Evolutionary conservation across 1,140 invertebrate species (phyloP).

Genomic region (Lutraria rhynchaena): DNA sequence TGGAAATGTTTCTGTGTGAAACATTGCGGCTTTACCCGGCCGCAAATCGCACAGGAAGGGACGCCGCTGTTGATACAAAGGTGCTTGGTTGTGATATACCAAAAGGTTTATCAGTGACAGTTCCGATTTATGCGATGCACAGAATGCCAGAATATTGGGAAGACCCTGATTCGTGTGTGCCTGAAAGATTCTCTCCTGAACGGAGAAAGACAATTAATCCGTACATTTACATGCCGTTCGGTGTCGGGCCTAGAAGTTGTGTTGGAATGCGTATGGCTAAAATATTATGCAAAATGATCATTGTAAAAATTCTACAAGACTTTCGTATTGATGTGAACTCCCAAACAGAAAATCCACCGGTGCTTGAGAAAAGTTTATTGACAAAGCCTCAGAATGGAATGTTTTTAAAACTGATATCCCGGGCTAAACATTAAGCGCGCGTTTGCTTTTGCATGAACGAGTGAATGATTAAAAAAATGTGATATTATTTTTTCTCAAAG

Average conservation of each 20-base stretch:
- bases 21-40: constrained; percentile 45
- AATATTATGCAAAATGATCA: constrained; percentile 74
- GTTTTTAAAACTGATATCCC: background rate
- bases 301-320: constrained; percentile 71
- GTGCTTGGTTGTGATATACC: constrained; percentile 26
- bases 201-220: constrained; percentile 67
- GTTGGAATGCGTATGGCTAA: constrained; percentile 80
- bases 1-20: constrained; percentile 40
- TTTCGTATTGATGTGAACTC: constrained; percentile 51
- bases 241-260: constrained; percentile 80
- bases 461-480: too few species aligned
- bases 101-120: constrained; percentile 33
- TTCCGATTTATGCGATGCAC: constrained; percentile 45
- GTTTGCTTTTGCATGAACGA: too few species aligned
- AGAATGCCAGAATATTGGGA: constrained; percentile 37
- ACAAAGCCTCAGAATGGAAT: constrained; percentile 47
- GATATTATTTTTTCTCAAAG: too few species aligned
- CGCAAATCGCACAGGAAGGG: constrained; percentile 39
- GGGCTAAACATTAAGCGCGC: background rate
- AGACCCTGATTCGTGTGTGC: constrained; percentile 26
- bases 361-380: constrained; percentile 41
- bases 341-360: constrained; percentile 13
- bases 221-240: constrained; percentile 78
- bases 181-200: constrained; percentile 62
- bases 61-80: constrained; percentile 22